Evolutionary conservation across 2,888 invertebrate species (phyloP).

Genomic region (Nemurella pictetii): DNA sequence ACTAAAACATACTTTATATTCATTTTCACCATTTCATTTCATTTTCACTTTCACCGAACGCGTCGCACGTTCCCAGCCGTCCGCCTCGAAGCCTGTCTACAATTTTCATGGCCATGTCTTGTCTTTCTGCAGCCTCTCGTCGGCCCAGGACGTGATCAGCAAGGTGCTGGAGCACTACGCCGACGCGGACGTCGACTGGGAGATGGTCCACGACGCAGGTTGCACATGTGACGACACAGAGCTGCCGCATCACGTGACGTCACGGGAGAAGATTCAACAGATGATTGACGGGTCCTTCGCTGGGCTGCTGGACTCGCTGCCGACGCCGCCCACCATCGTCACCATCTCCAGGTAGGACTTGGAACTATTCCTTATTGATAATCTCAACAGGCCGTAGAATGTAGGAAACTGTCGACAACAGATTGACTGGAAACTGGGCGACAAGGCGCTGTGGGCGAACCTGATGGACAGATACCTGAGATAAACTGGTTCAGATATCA

Average conservation of each 20-base stretch:
- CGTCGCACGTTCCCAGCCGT: no score
- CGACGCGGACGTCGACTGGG: slow-evolving; percentile 73
- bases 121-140: slow-evolving; percentile 8
- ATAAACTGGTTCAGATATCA: no score
- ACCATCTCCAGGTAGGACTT: slow-evolving; percentile 58
- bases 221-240: slow-evolving; percentile 86
- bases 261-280: slow-evolving; percentile 63
- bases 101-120: no score
- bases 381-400: background rate
- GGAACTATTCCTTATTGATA: background rate
- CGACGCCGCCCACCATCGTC: slow-evolving; percentile 67
- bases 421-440: no score
- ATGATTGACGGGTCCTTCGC: slow-evolving; percentile 63
- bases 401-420: no score
- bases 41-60: no score
- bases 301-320: slow-evolving; percentile 61
- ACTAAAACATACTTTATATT: no score
- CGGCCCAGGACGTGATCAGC: slow-evolving; percentile 53
- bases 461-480: no score
- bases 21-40: no score
- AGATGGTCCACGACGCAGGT: slow-evolving; percentile 80
- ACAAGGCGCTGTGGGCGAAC: no score
- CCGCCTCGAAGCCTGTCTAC: no score
- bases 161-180: slow-evolving; percentile 59
- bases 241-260: slow-evolving; percentile 81